Base-by-base conservation (phyloP, 2,888 invertebrate species). In the Ennomos erosarius region DNA sequence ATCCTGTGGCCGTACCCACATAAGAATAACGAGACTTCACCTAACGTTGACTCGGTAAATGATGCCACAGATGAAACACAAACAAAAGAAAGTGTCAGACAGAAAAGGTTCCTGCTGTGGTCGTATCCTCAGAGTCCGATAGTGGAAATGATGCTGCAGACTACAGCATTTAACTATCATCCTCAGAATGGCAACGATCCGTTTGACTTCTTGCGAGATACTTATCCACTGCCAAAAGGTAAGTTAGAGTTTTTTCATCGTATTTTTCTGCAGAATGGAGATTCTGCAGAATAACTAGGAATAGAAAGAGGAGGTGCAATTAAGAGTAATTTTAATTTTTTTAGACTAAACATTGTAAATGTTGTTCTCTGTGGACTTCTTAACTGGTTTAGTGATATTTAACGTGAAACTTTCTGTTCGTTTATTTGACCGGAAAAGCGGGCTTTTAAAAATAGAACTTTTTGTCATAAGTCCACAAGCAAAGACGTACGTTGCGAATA, bases 151-250 rank as follows among this genome's bases (percentile, higher is more conserved):
- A 82, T 92, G 85, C 75, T 85, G 76, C 84, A 89, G 42, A 81
- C 84, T 0, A 70, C 87, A 9, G 75, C 84, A 1, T 52, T 73
- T 0, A 81, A 85, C 53, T 85, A 87, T 62, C 69, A 73, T 0
- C 87, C 88, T 4, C 70, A 68, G 1, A 78, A 85, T 52, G 65
- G 78, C 1, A 82, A 76, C 26, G 90, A 92, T 64, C 86, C 87
- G 0, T 88, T 91, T 55, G 91, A 90, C 62, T 86, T 91, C 67
- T 72, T 92, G 10, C 74, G 90, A 6, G 92, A 92, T 64, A 67
- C 81, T 0, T 92, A 90, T 65, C 85, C 89, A 12, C 67, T 90
- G 55, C 90, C 92, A 9, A 88, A 88, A 84, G 92, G 92, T 92
- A 77, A 79, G 79, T 48, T 26, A 6, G 26, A 26, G 5, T 4